Conservation (phyloP, 2,113 vertebrate species). For the Callithrix jacchus region DNA sequence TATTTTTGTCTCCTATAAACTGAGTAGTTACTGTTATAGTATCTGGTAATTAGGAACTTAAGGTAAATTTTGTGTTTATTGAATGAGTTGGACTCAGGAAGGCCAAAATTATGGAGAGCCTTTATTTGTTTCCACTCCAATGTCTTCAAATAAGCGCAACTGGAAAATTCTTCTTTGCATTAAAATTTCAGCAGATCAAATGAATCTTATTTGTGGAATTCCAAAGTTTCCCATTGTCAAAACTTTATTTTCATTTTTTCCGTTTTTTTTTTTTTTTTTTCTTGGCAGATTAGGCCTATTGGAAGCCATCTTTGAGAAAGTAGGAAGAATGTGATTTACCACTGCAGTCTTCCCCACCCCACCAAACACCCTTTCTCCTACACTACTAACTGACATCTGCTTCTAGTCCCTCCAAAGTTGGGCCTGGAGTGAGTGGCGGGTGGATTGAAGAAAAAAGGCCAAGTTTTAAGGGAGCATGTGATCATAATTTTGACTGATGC, state of each 20-base stretch:
- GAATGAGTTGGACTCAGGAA: not conserved
- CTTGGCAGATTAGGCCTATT: not conserved
- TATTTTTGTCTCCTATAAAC: not conserved
- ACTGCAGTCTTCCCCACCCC: not conserved
- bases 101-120: not conserved
- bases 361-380: not conserved
- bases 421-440: no score
- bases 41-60: not conserved
- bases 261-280: not conserved
- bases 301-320: not conserved
- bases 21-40: not conserved
- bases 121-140: not conserved
- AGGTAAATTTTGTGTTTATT: not conserved
- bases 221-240: not conserved
- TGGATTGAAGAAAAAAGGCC: not conserved
- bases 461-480: not conserved
- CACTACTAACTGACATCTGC: fast-evolving
- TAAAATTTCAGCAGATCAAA: not conserved
- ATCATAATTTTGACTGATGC: not conserved
- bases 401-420: not conserved
- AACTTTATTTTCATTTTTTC: not conserved
- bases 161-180: not conserved
- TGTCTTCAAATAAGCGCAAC: not conserved
- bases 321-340: not conserved
- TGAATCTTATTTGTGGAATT: not conserved